These are phyloP conservation scores for Therioaphis trifolii DNA, from an alignment of 2,888 invertebrate genomes.

Conservation along the genomic window DNA sequence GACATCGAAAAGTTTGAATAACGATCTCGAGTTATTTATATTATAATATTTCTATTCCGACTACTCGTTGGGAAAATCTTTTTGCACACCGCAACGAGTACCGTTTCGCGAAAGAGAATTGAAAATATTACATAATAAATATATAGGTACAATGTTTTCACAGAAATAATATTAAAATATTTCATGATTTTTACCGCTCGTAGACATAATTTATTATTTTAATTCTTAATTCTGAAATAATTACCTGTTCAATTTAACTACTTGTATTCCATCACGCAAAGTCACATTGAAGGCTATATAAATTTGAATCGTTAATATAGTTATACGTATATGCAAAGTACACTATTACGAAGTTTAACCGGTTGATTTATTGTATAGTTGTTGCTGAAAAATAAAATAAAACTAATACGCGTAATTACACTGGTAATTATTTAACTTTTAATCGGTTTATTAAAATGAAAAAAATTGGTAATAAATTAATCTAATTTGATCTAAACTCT, in stretches of 20 bases:
- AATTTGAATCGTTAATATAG: neutral
- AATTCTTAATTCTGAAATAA: neutral
- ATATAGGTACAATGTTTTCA: too few species aligned
- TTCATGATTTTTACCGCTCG: too few species aligned
- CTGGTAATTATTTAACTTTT: constrained; percentile 14
- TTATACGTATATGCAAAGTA: neutral
- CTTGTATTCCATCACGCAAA: neutral
- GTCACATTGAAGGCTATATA: neutral
- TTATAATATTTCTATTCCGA: too few species aligned
- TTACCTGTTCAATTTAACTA: neutral
- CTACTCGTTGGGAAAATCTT: too few species aligned
- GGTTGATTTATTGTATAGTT: neutral
- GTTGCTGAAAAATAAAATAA: neutral
- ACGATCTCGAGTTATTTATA: too few species aligned
- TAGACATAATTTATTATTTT: too few species aligned
- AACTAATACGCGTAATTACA: neutral
- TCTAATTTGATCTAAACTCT: constrained; percentile 30
- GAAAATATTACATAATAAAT: too few species aligned
- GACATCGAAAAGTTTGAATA: too few species aligned
- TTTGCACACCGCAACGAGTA: too few species aligned
- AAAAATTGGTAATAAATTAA: constrained; percentile 21
- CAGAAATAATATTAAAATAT: too few species aligned
- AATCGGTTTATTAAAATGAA: constrained; percentile 12
- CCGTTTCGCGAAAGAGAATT: too few species aligned
- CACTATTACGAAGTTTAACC: neutral